phyloP scores from a whole-genome alignment of 2,888 invertebrate species.

The Sceliomorpha sp. region DNA sequence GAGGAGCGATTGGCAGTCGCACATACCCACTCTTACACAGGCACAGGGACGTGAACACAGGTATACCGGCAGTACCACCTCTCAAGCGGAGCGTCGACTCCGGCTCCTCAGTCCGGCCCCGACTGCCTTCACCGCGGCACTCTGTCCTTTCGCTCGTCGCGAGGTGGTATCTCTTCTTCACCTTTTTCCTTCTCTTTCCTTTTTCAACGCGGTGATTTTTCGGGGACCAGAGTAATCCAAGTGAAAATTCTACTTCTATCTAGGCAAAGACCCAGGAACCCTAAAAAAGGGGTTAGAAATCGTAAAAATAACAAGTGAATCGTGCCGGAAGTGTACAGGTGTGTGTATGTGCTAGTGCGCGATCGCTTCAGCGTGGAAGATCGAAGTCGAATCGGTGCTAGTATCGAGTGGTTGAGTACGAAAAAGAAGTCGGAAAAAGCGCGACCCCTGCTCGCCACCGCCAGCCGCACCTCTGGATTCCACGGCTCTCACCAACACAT shows the following conservation, averaged over 20 bases:
- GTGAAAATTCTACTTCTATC: no score
- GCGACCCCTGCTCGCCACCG: conserved; percentile 40
- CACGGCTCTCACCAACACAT: conserved; percentile 64
- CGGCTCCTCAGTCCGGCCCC: conserved; percentile 73
- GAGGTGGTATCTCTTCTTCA: conserved; percentile 21
- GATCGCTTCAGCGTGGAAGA: no score
- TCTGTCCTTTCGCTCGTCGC: conserved; percentile 11
- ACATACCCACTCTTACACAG: conserved; percentile 35
- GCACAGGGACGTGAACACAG: conserved; percentile 33
- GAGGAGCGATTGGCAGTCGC: conserved; percentile 28
- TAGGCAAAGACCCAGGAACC: no score
- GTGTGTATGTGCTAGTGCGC: no score
- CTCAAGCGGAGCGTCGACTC: conserved; percentile 58
- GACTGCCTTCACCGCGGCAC: conserved; percentile 68
- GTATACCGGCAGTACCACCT: conserved; percentile 56
- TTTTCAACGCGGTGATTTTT: neutral
- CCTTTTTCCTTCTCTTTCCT: neutral
- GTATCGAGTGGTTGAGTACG: conserved; percentile 17
- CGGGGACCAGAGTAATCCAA: no score
- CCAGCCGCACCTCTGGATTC: conserved; percentile 72
- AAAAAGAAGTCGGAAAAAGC: conserved; percentile 54
- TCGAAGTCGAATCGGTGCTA: no score
- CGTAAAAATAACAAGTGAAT: no score
- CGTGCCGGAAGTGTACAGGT: no score
- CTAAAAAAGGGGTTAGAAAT: no score